A percentile compares a stretch with the other conserved stretches of the same genome.
These are phyloP conservation scores for Leptogaster cylindrica DNA, from an alignment of 2,888 invertebrate genomes.

Conservation along the genomic window DNA sequence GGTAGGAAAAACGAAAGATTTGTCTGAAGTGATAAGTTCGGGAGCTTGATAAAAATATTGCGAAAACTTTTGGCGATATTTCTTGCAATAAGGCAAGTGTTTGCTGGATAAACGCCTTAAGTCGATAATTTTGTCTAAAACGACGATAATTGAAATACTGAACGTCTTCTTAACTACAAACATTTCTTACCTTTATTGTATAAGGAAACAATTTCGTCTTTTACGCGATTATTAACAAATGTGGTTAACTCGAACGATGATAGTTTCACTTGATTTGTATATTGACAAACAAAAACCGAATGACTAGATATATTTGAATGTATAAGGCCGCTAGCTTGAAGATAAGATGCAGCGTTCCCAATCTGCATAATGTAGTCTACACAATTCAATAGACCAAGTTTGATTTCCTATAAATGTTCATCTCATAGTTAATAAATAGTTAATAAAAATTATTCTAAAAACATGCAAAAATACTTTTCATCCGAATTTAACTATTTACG, in stretches of 20 bases:
- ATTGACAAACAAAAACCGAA: constrained; percentile 58
- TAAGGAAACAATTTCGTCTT: not conserved
- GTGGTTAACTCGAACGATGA: constrained; percentile 60
- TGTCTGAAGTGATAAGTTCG: constrained; percentile 41
- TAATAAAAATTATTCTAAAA: too few relatives aligned
- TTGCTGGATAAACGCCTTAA: not conserved
- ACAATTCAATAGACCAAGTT: constrained; percentile 58
- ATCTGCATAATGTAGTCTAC: constrained; percentile 59
- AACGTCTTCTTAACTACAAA: not conserved
- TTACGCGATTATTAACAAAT: not conserved
- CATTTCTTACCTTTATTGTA: constrained; percentile 2
- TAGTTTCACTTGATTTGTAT: constrained; percentile 60
- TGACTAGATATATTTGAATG: constrained; percentile 63
- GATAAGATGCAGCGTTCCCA: constrained; percentile 63
- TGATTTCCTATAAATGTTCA: constrained; percentile 55
- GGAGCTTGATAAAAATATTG: constrained; percentile 49
- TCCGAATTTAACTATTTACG: not conserved
- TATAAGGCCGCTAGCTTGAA: constrained; percentile 63
- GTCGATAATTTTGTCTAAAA: not conserved
- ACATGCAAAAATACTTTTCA: not conserved
- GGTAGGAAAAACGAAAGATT: constrained; percentile 48
- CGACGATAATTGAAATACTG: too few relatives aligned
- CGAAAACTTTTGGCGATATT: constrained; percentile 47
- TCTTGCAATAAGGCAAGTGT: constrained; percentile 45
- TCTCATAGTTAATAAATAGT: too few relatives aligned